Percentiles rank a stretch among this genome's conserved stretches.
phyloP scores from a whole-genome alignment of 2,888 invertebrate genomes.

The Drosophila greeni region DNA sequence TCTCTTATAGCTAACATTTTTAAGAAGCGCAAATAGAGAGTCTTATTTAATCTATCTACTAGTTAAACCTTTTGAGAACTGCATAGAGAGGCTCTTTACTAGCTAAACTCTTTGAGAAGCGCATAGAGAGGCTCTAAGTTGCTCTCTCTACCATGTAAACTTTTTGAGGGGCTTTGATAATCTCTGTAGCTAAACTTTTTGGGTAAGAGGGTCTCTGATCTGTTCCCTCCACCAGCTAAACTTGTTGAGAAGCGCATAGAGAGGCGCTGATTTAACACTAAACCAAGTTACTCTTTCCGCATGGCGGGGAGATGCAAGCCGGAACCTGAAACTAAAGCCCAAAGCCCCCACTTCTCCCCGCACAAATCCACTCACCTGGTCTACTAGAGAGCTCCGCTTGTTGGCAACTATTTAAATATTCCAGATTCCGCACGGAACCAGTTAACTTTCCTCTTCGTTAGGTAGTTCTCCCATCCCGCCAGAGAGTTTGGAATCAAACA shows the following conservation, averaged over 20 bases:
- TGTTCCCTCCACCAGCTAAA: neutral
- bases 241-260: constrained; percentile 3
- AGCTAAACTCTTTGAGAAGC: no score
- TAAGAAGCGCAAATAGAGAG: no score
- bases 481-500: constrained; percentile 13
- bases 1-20: no score
- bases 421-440: constrained; percentile 28
- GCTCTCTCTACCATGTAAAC: no score
- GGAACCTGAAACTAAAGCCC: neutral
- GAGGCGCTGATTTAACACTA: constrained; percentile 11
- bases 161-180: neutral
- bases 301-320: neutral
- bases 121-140: no score
- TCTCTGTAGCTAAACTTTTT: neutral
- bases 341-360: no score
- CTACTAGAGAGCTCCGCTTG: constrained; percentile 1
- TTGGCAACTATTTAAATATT: constrained; percentile 33
- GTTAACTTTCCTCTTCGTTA: constrained; percentile 39
- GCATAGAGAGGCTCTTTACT: no score
- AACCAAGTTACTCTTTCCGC: neutral
- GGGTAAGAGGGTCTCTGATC: neutral
- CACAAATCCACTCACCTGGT: constrained; percentile 9
- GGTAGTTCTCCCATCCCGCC: neutral
- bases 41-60: no score
- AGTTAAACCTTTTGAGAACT: no score